A percentile compares a stretch with the other conserved stretches of the same genome.
phyloP scores from a whole-genome alignment of 2,113 vertebrate species.

The Gadus macrocephalus region DNA sequence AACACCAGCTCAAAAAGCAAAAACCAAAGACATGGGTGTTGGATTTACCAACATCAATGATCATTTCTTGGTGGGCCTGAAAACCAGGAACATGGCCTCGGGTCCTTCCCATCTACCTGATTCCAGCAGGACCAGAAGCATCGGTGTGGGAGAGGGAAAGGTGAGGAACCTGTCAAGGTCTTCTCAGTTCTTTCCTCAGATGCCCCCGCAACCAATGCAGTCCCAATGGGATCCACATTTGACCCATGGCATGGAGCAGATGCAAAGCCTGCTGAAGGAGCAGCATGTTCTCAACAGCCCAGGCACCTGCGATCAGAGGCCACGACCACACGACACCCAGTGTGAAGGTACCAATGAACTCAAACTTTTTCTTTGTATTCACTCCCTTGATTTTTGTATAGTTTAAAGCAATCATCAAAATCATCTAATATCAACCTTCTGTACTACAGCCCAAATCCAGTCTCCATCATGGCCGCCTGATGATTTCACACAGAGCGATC shows the following conservation, averaged over 20 bases:
- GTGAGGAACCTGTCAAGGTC: constrained; percentile 52
- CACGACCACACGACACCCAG: constrained; percentile 22
- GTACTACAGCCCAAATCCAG: constrained; percentile 48
- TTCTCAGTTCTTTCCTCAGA: constrained; percentile 20
- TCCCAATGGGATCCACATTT: constrained; percentile 73
- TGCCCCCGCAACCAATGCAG: constrained; percentile 19
- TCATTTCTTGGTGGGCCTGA: constrained; percentile 89
- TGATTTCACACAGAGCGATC: constrained; percentile 26
- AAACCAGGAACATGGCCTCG: constrained; percentile 89
- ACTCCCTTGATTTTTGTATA: background rate
- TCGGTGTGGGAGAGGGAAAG: constrained; percentile 83
- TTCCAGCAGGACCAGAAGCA: constrained; percentile 75
- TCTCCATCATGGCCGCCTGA: constrained; percentile 25
- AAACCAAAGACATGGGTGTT: constrained; percentile 82
- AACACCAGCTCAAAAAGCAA: constrained; percentile 51
- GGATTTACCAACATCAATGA: constrained; percentile 85
- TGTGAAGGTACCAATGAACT: constrained; percentile 45
- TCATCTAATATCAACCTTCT: constrained; percentile 5
- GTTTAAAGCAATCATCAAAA: background rate
- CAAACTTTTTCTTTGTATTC: background rate
- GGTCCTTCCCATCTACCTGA: constrained; percentile 78
- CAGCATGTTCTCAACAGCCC: constrained; percentile 80
- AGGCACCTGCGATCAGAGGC: constrained; percentile 64
- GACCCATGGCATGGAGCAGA: constrained; percentile 87
- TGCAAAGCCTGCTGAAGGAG: constrained; percentile 84